Conservation (phyloP, 2,888 invertebrate genomes). For the Tipula unca region DNA sequence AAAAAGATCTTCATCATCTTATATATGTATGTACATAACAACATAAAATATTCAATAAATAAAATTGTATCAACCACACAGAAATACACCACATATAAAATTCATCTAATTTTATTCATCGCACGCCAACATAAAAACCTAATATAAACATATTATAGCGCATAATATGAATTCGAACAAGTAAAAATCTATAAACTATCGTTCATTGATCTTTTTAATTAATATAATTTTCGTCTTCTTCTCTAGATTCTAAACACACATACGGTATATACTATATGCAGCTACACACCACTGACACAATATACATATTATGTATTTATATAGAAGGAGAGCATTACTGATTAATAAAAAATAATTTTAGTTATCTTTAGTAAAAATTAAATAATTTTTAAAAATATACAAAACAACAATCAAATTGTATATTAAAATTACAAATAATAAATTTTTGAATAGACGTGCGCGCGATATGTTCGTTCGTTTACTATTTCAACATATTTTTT, state of each 20-base stretch:
- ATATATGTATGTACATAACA: neutral
- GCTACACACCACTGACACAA: too few relatives aligned
- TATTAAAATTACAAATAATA: neutral
- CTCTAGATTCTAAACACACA: neutral
- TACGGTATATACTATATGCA: too few relatives aligned
- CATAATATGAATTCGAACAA: neutral
- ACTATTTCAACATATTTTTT: neutral
- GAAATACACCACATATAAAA: neutral
- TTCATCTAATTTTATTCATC: neutral
- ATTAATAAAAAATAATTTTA: neutral
- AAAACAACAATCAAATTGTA: neutral
- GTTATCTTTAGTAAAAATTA: neutral
- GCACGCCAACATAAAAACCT: neutral
- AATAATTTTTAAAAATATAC: neutral
- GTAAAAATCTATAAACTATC: conserved; percentile 9
- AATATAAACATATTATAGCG: neutral
- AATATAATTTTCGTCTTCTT: neutral
- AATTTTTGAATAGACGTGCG: neutral
- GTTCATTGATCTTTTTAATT: conserved; percentile 17
- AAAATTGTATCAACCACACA: neutral
- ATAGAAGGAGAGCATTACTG: neutral
- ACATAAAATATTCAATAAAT: neutral
- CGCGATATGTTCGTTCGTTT: neutral
- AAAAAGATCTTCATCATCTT: neutral
- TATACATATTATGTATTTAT: neutral